Percentiles rank a stretch among this genome's conserved stretches.
Conservation (phyloP, 2,797 vertebrate genomes). For the Tachyglossus aculeatus region DNA sequence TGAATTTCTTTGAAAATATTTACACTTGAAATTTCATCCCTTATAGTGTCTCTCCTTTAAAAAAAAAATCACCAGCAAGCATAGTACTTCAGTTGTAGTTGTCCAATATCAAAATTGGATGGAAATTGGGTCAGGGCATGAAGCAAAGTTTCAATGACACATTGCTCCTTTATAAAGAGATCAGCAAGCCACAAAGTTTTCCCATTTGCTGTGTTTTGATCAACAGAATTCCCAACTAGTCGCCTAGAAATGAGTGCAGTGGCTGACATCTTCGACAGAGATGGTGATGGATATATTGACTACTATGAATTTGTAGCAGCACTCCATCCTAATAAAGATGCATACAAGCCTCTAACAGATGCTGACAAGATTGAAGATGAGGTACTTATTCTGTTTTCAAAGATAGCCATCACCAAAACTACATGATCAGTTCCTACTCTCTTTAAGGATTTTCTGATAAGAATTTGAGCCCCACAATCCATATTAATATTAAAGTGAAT, state of each 20-base stretch:
- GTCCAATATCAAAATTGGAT: too few relatives aligned
- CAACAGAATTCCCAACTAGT: conserved; percentile 93
- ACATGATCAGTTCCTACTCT: neutral
- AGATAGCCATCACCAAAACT: neutral
- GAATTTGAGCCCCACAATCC: neutral
- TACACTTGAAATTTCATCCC: too few relatives aligned
- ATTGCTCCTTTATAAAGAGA: neutral
- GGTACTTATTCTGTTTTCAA: conserved; percentile 69
- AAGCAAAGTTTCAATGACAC: too few relatives aligned
- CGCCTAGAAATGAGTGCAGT: conserved; percentile 98
- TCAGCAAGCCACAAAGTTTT: neutral
- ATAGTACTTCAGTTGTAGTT: too few relatives aligned
- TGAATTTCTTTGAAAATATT: too few relatives aligned
- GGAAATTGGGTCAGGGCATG: too few relatives aligned
- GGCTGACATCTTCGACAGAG: conserved; percentile 97
- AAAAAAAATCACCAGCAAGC: too few relatives aligned
- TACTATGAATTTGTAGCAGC: conserved; percentile 99
- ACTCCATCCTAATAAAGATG: conserved; percentile 98
- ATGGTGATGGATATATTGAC: conserved; percentile 98
- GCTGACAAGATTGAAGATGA: conserved; percentile 99
- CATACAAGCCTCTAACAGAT: conserved; percentile 96
- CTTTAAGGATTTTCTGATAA: neutral
- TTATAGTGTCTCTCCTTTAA: too few relatives aligned
- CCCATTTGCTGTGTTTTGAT: neutral
- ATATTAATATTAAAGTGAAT: conserved; percentile 18